Base-by-base conservation (phyloP, 2,113 vertebrate genomes). In the Sylvia atricapilla region DNA sequence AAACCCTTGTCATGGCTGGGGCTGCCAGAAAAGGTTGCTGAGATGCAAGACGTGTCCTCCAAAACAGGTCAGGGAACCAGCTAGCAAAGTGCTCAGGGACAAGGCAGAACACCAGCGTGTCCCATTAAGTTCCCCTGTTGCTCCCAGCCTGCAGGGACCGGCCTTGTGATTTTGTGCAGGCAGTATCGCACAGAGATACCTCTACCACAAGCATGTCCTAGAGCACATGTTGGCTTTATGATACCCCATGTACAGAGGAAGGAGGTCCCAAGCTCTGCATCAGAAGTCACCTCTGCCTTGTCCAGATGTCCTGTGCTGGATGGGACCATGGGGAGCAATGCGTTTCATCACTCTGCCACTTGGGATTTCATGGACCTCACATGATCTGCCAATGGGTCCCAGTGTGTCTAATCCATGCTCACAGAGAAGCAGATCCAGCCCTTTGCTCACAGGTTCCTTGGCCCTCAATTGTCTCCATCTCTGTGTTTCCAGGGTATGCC, bases 1-100 rank as follows among this genome's bases (percentile, higher is more conserved):
- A 56, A 56, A 62, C 6, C 8, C 27, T 18, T 1, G 0, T 49
- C 33, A 8, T 3, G 3, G 20, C 66, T 55, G 16, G 12, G 14
- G 18, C 55, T 87, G 28, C 24, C 50, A n/a, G 52, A 35, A 58
- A 39, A 37, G 7, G 43, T 53, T 60, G 17, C 23, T 58, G 9
- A 84, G n/a, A 50, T 25, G 47, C 8, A 27, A 10, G 44, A 15
- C 8, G 30, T 20, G 30, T 78, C 62, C 58, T 83, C 56, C 30
- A 80, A 27, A 35, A 37, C 49, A 73, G 44, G 47, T 30, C 58
- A 47, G 49, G 47, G 21, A 79, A 35, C 22, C 52, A 47, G 17
- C 27, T 53, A 60, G 16, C 6, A 1, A n/a, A 43, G 41, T 5
- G 13, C n/a, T 31, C 41, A 43, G 41, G 56, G 74, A 15, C 37